Conservation (phyloP, 1,140 invertebrate species). For the Drosophila arawakana region DNA sequence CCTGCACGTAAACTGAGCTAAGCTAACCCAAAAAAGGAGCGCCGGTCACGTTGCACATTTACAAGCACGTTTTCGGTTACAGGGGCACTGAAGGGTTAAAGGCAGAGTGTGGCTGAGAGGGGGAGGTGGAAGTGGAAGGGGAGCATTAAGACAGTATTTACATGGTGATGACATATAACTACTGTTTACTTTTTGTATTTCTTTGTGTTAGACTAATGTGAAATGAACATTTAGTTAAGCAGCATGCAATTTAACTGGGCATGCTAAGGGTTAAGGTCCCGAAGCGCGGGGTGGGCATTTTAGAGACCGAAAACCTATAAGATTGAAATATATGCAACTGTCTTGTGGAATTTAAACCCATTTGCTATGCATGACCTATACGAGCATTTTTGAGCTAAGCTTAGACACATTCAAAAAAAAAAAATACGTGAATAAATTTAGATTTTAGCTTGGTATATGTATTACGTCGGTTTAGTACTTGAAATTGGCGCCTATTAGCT, state of each 20-base stretch:
- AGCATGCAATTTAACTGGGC: slow-evolving; percentile 38
- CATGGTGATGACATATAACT: slow-evolving; percentile 69
- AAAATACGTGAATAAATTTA: slow-evolving; percentile 15
- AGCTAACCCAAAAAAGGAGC: slow-evolving; percentile 62
- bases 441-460: neutral
- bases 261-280: slow-evolving; percentile 14
- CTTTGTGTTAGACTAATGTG: slow-evolving; percentile 39
- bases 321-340: neutral
- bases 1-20: slow-evolving; percentile 51
- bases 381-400: neutral
- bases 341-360: neutral
- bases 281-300: neutral
- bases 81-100: slow-evolving; percentile 20
- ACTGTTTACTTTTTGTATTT: slow-evolving; percentile 33
- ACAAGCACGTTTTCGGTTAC: slow-evolving; percentile 70
- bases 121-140: neutral
- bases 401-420: neutral
- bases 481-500: neutral
- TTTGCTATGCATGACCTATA: neutral
- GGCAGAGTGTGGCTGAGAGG: neutral
- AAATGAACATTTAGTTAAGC: slow-evolving; percentile 63
- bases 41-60: slow-evolving; percentile 68
- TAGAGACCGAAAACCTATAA: neutral
- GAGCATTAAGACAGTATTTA: slow-evolving; percentile 18
- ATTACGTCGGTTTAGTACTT: neutral